Percentiles rank a stretch among this genome's conserved stretches.
These are phyloP conservation scores for Sinohyriopsis cumingii DNA, from an alignment of 2,888 invertebrate species.

Conservation along the genomic window DNA sequence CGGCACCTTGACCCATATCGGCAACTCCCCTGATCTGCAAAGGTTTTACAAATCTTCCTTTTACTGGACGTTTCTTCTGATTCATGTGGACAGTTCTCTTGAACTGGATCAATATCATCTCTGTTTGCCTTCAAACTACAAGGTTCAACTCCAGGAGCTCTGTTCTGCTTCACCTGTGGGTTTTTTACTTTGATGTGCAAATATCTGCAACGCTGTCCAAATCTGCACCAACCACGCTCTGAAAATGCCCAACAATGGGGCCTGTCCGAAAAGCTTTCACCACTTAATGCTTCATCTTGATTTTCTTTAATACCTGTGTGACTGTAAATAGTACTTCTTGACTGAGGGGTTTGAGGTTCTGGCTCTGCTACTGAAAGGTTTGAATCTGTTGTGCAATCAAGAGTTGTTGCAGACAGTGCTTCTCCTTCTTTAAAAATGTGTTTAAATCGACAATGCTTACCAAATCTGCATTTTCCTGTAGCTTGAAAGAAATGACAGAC, in stretches of 20 bases:
- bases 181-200: slow-evolving; percentile 24
- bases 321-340: slow-evolving; percentile 3
- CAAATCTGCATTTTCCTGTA: slow-evolving; percentile 51
- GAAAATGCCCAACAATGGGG: slow-evolving; percentile 40
- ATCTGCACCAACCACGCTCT: slow-evolving; percentile 42
- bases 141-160: not conserved
- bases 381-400: too few species aligned
- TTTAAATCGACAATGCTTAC: slow-evolving; percentile 48
- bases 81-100: not conserved
- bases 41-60: not conserved
- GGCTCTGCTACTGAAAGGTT: too few species aligned
- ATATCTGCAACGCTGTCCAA: slow-evolving; percentile 48
- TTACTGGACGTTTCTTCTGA: not conserved
- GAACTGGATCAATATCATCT: not conserved
- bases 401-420: too few species aligned
- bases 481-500: slow-evolving; percentile 46
- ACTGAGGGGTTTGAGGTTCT: too few species aligned
- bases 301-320: not conserved
- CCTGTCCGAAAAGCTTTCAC: not conserved
- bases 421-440: slow-evolving; percentile 19
- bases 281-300: slow-evolving; percentile 29
- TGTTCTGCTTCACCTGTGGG: slow-evolving; percentile 1
- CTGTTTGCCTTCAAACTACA: not conserved
- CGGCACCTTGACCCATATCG: too few species aligned
- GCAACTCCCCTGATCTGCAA: too few species aligned